Conservation (phyloP, 2,113 vertebrate species). For the Melierax canorus region DNA sequence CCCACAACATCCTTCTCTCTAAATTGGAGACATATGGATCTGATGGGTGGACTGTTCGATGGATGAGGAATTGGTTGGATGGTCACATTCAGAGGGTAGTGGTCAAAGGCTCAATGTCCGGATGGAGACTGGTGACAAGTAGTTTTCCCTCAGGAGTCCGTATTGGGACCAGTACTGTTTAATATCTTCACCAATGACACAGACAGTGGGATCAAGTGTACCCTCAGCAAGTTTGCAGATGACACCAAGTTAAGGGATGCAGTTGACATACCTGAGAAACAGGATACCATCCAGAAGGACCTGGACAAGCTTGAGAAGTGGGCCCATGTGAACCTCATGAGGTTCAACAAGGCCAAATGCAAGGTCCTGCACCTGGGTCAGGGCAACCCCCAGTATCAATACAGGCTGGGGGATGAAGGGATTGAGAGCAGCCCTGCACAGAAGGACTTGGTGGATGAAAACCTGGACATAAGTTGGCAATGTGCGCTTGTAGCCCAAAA, state of each 20-base stretch:
- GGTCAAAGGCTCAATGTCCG: not conserved
- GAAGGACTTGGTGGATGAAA: not conserved
- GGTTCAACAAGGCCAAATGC: not conserved
- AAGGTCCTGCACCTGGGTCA: accelerated
- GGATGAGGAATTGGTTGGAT: not conserved
- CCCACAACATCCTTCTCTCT: not conserved
- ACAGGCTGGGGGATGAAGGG: accelerated
- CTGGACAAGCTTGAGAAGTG: not conserved
- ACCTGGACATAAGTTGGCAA: not conserved
- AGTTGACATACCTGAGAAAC: no score
- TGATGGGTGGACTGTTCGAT: not conserved
- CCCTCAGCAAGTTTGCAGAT: not conserved
- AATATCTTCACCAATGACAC: not conserved
- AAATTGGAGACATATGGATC: not conserved
- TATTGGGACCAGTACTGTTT: not conserved
- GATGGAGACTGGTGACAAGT: not conserved
- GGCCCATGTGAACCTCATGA: not conserved
- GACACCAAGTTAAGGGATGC: no score
- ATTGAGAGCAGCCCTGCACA: not conserved
- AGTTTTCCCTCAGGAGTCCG: no score
- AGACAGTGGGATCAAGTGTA: no score
- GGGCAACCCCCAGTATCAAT: not conserved
- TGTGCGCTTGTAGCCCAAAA: not conserved
- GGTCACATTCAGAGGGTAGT: not conserved
- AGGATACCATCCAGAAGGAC: not conserved